Base-by-base conservation (phyloP, 2,797 vertebrate genomes). In the Macroramphosus scolopax region DNA sequence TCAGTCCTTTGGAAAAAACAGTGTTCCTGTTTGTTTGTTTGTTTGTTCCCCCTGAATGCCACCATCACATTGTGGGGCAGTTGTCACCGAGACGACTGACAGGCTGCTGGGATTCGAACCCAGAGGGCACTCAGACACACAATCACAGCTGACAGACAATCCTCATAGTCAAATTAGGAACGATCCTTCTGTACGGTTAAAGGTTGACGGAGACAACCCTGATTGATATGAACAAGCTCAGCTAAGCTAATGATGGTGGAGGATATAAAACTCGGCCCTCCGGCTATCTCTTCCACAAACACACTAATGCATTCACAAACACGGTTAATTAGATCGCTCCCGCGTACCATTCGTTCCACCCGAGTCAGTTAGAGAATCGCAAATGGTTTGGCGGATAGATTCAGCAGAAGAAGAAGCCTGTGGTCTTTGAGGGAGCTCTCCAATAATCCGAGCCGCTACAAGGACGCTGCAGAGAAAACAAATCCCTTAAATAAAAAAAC, bases 91-190 rank as follows among this genome's bases (percentile, higher is more conserved):
- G 20, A 50, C 58, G 64, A 77, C 39, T 68, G 78, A 71, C 64
- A 52, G 69, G 38, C 39, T 42, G 46, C 44, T 29, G 51, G 57
- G 40, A 51, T 47, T 44, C 51, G 41, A 32, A 62, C 46, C 72
- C 65, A 32, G 31, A 65, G 75, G 76, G 47, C 25, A 7, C 29
- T 28, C 47, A 67, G 34, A 62, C 54, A 68, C 34, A 63, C 47
- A 32, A 29, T 54, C 17, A 29, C 20, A 37, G 48, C 44, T 55
- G 63, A 63, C 59, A 57, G 60, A 68, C 68, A 47, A 47, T 44
- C 58, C 67, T 64, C 43, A 34, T 56, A 75, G 74, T 80, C 58
- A 63, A 60, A 83, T 82, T 83, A 80, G 72, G 68, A 82, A 75
- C 65, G 78, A 84, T 73, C 57, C 66, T 56, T 59, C 44, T 49